phyloP scores from a whole-genome alignment of 2,888 invertebrate genomes.

The Phyto melanocephala region DNA sequence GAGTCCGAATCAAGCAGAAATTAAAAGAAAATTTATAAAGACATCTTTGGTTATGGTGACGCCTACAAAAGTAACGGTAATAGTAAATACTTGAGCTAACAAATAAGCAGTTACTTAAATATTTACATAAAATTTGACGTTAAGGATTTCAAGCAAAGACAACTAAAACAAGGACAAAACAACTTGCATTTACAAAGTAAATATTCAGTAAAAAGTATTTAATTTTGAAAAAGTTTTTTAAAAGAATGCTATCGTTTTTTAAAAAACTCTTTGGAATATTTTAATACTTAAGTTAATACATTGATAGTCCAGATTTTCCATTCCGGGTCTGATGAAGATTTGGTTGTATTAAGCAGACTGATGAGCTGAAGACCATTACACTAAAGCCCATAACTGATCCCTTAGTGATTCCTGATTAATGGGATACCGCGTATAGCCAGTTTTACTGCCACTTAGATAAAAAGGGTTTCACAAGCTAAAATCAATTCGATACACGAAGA shows the following conservation, averaged over 20 bases:
- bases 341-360: no score
- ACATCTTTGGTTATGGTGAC: conserved; percentile 30
- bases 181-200: background rate
- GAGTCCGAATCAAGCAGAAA: background rate
- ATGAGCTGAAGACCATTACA: no score
- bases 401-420: no score
- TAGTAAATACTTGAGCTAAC: background rate
- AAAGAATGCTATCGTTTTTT: background rate
- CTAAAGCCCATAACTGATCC: no score
- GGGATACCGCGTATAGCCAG: no score
- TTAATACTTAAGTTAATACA: no score
- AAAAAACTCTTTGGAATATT: no score
- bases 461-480: no score
- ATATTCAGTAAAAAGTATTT: background rate
- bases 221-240: background rate
- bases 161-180: background rate
- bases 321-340: no score
- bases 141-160: background rate
- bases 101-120: conserved; percentile 31
- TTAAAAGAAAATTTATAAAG: background rate
- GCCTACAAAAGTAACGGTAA: conserved; percentile 6
- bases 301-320: no score
- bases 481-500: no score
- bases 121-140: conserved; percentile 25
- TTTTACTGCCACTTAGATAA: no score